phyloP scores from a whole-genome alignment of 2,113 vertebrate genomes.

The Pseudolaguvia tuberculata region DNA sequence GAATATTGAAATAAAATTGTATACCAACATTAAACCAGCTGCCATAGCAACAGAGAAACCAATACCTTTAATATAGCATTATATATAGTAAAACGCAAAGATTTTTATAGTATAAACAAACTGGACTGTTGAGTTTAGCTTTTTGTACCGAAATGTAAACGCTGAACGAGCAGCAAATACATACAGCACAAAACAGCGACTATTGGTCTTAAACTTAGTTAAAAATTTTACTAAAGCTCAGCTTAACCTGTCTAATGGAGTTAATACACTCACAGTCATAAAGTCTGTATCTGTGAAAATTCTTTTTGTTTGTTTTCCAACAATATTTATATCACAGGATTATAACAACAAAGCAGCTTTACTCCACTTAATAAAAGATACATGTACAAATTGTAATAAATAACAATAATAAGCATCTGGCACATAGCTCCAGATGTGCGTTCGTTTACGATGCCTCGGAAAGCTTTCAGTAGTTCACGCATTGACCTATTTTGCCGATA shows the following conservation, averaged over 20 bases:
- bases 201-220: background rate
- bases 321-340: background rate
- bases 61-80: slow-evolving; percentile 7
- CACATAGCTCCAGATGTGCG: background rate
- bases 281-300: background rate
- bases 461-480: slow-evolving; percentile 16
- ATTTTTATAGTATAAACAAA: slow-evolving; percentile 6
- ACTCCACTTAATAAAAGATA: background rate
- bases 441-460: background rate
- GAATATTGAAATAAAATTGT: background rate
- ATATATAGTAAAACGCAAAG: background rate
- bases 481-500: slow-evolving; percentile 31
- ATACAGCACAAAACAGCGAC: slow-evolving; percentile 4
- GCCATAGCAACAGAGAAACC: background rate
- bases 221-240: background rate
- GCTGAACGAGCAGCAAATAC: background rate
- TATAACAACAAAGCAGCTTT: slow-evolving; percentile 14
- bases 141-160: slow-evolving; percentile 8
- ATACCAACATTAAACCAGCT: background rate
- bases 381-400: background rate
- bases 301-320: background rate
- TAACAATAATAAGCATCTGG: background rate
- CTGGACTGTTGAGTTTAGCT: background rate
- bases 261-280: too few relatives aligned
- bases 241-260: background rate